phyloP scores from a whole-genome alignment of 2,888 invertebrate species.

The Monopis laevigella region DNA sequence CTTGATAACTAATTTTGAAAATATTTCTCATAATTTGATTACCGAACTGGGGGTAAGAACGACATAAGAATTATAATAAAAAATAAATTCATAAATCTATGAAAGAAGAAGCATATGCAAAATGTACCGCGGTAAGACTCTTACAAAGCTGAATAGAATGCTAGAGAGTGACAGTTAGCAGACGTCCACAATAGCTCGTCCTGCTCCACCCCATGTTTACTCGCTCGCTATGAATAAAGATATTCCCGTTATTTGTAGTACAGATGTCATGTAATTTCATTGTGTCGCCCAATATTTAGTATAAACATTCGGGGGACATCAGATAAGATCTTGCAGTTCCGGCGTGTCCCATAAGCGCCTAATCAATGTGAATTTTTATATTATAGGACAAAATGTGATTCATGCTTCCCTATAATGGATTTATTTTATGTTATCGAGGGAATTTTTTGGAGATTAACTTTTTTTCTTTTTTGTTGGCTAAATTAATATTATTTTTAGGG shows the following conservation, averaged over 20 bases:
- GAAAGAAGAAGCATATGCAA: too few species aligned
- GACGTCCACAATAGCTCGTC: slow-evolving; percentile 41
- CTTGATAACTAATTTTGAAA: too few species aligned
- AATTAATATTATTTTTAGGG: too few species aligned
- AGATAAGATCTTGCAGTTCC: slow-evolving; percentile 57
- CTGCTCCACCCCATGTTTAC: slow-evolving; percentile 40
- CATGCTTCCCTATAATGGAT: slow-evolving; percentile 48
- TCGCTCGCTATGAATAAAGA: slow-evolving; percentile 64
- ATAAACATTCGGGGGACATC: slow-evolving; percentile 61
- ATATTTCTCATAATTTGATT: too few species aligned
- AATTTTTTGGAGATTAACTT: slow-evolving; percentile 19
- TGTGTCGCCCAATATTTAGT: slow-evolving; percentile 64
- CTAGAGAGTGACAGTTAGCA: slow-evolving; percentile 41
- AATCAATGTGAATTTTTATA: slow-evolving; percentile 52
- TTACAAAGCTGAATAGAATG: background rate
- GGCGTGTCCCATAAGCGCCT: slow-evolving; percentile 37
- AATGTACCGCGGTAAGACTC: background rate
- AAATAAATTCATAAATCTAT: too few species aligned
- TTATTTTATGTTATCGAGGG: slow-evolving; percentile 43
- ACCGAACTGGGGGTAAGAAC: too few species aligned
- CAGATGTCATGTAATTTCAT: slow-evolving; percentile 68
- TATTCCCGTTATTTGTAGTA: slow-evolving; percentile 66
- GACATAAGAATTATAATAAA: too few species aligned
- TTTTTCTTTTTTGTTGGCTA: too few species aligned
- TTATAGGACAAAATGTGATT: slow-evolving; percentile 25